phyloP scores from a whole-genome alignment of 37 sponge, comb jelly and placozoan species.

The Corticium candelabrum region DNA sequence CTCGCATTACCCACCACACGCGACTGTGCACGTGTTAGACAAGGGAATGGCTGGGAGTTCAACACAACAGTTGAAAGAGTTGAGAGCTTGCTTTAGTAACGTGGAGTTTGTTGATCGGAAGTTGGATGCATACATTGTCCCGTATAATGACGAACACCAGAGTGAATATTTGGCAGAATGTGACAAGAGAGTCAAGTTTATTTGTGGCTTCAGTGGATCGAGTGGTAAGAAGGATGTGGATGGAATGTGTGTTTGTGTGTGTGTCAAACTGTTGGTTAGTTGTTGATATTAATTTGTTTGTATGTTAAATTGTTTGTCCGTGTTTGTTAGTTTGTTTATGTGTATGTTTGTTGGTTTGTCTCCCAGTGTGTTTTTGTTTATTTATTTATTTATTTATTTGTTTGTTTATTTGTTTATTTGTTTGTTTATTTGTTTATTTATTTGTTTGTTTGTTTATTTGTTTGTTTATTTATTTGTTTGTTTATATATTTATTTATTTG shows the following conservation, averaged over 20 bases:
- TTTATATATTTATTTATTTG: no score
- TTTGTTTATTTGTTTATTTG: no score
- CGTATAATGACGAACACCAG: slow-evolving; percentile 90
- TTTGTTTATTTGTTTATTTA: no score
- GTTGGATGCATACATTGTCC: slow-evolving; percentile 73
- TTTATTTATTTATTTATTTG: no score
- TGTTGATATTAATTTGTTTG: neutral
- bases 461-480: no score
- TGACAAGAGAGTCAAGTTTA: slow-evolving; percentile 78
- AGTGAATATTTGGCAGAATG: slow-evolving; percentile 95
- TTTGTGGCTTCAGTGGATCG: slow-evolving; percentile 89
- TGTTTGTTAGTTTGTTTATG: neutral
- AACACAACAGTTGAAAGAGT: neutral
- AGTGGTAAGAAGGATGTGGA: slow-evolving; percentile 32
- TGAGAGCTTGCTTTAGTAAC: neutral
- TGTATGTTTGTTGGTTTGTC: neutral
- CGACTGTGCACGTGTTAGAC: no score
- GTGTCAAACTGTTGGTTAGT: neutral
- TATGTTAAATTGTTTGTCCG: neutral
- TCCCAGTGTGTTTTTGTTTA: neutral
- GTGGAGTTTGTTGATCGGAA: neutral
- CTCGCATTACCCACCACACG: no score
- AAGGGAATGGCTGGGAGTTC: neutral
- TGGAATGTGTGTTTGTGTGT: neutral
- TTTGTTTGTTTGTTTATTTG: no score